Percentiles rank a stretch among this genome's conserved stretches.
phyloP scores from a whole-genome alignment of 1,140 invertebrate genomes.

The Musca domestica region DNA sequence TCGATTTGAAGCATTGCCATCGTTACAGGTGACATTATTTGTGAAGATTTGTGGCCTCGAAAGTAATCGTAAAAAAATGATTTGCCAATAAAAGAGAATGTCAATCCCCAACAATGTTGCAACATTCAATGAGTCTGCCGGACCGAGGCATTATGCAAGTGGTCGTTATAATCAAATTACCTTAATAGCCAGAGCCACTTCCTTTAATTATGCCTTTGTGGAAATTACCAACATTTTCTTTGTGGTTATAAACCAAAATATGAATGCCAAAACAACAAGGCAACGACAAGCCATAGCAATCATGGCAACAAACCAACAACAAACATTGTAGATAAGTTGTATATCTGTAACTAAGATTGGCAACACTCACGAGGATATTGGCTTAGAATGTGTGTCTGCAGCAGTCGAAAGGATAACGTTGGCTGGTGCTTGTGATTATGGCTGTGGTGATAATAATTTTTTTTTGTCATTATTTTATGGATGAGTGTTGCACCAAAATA shows the following conservation, averaged over 20 bases:
- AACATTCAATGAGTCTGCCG: background rate
- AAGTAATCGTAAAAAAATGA: too few relatives aligned
- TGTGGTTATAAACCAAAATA: conserved; percentile 4
- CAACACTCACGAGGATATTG: background rate
- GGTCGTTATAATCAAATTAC: conserved; percentile 12
- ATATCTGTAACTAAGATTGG: background rate
- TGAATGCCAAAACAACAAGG: background rate
- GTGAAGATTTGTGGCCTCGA: too few relatives aligned
- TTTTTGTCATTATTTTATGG: too few relatives aligned
- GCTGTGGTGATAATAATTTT: background rate
- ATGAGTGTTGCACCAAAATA: background rate
- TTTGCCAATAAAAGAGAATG: too few relatives aligned
- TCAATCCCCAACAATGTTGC: too few relatives aligned
- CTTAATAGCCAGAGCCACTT: conserved; percentile 5
- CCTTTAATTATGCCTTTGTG: conserved; percentile 13
- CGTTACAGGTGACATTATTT: too few relatives aligned
- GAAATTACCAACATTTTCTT: conserved; percentile 9
- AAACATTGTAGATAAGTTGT: too few relatives aligned
- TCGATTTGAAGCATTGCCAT: too few relatives aligned
- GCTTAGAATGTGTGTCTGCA: background rate
- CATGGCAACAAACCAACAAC: background rate
- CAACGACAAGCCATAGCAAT: background rate
- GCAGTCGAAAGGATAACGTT: background rate
- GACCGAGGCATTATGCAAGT: background rate
- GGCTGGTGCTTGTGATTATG: background rate